phyloP scores from a whole-genome alignment of 2,797 vertebrate genomes.

The Cossypha niveicapilla region DNA sequence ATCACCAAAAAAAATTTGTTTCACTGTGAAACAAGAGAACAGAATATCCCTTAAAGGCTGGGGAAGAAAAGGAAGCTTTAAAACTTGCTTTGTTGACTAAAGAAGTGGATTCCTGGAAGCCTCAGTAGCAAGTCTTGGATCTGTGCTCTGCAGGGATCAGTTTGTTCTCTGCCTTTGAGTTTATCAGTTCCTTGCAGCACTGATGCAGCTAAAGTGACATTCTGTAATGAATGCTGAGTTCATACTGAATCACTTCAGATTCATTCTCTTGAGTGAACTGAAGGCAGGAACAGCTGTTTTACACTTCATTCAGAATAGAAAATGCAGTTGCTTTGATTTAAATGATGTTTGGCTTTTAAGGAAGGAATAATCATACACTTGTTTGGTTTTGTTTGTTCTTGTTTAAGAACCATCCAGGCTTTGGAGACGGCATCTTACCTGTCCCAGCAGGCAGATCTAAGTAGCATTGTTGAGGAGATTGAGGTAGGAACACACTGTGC shows the following conservation, averaged over 20 bases:
- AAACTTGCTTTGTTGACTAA: not conserved
- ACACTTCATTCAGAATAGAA: not conserved
- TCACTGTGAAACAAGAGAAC: not conserved
- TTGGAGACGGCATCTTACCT: constrained; percentile 90
- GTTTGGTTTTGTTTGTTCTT: constrained; percentile 27
- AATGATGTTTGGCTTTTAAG: not conserved
- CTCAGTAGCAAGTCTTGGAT: not conserved
- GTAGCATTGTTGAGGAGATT: constrained; percentile 92
- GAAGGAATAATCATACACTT: not conserved
- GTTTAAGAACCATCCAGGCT: constrained; percentile 86
- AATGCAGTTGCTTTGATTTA: not conserved
- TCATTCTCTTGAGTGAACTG: not conserved
- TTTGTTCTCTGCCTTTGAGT: not conserved
- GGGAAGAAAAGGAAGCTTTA: not conserved
- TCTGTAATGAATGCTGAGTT: not conserved
- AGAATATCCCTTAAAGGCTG: not conserved
- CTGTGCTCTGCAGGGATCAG: not conserved
- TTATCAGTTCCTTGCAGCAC: rapidly evolving
- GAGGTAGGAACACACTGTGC: constrained; percentile 78
- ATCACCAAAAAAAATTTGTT: not conserved
- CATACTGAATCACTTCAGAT: not conserved
- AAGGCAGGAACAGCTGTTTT: not conserved
- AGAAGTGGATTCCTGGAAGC: not conserved
- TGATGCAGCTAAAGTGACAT: not conserved
- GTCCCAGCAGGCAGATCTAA: constrained; percentile 91